Base-by-base conservation (phyloP, 1,140 invertebrate genomes). In the Metopolophium dirhodum region DNA sequence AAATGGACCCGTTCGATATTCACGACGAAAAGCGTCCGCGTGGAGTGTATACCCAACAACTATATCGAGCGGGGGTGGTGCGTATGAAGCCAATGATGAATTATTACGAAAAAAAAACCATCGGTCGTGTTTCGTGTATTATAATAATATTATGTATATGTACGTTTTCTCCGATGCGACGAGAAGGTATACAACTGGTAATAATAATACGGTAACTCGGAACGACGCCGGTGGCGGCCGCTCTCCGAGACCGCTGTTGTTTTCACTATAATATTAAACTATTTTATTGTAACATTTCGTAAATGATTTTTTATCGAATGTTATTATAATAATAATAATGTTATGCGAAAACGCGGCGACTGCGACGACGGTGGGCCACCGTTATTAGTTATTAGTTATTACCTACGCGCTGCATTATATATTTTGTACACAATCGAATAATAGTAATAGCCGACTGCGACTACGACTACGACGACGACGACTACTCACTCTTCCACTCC, bases 251-350 rank as follows among this genome's bases (percentile, higher is more conserved):
- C 30, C 61, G 61, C 18, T n/a, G 61, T 77, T 77, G 61, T 77
- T 77, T 77, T 77, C 30, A 77, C 61, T n/a, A 20, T 77, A n/a
- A 77, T 54, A 23, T 54, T 23, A 23, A 22, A 54, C 51, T 20
- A 77, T 68, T 68, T 68, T 68, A 18, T 77, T 77, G 61, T 77
- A 77, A 77, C 61, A n/a, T 77, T 77, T 77, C n/a, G 61, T 77
- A 77, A 77, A n/a, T n/a, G 61, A 77, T 77, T 77, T 77, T n/a
- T 30, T 77, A 77, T 77, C 61, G 61, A 77, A 77, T 77, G n/a
- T 18, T 77, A 18, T 77, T n/a, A n/a, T 77, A n/a, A 9, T 68
- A 77, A 9, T 68, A 68, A 77, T 77, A 77, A 77, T 77, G 61
- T 77, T 77, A 77, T 77, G 61, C 61, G 61, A 77, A 77, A 77